These are phyloP conservation scores for Mythimna pallens DNA, from an alignment of 2,888 invertebrate genomes.

Conservation along the genomic window DNA sequence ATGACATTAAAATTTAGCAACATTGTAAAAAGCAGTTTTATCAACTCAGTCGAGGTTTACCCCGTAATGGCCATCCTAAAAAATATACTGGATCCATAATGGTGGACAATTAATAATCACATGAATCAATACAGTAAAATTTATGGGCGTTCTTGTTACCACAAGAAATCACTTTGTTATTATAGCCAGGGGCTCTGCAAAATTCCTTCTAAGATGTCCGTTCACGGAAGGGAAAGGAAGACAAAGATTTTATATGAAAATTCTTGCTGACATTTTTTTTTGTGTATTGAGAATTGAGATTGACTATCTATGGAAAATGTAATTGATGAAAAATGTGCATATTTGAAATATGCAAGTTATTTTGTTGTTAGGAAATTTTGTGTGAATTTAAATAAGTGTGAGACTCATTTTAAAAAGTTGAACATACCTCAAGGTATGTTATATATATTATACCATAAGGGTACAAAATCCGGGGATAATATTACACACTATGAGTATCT, in stretches of 20 bases:
- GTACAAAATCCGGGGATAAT: not conserved
- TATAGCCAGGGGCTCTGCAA: constrained; percentile 55
- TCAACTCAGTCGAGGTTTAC: constrained; percentile 9
- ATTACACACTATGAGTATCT: no score
- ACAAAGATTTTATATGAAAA: constrained; percentile 63
- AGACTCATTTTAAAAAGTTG: not conserved
- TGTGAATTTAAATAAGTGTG: not conserved
- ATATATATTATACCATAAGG: no score
- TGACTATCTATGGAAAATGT: constrained; percentile 9
- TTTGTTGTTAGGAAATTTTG: not conserved
- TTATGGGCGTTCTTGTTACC: constrained; percentile 71
- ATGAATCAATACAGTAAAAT: constrained; percentile 70
- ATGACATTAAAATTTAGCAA: constrained; percentile 38
- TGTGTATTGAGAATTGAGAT: constrained; percentile 24
- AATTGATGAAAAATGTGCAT: constrained; percentile 1
- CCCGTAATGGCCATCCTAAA: constrained; percentile 35
- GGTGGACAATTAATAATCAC: constrained; percentile 65
- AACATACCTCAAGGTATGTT: no score
- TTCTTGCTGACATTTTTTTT: constrained; percentile 51
- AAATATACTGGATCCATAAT: constrained; percentile 44
- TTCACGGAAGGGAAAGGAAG: constrained; percentile 34
- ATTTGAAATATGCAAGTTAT: constrained; percentile 14
- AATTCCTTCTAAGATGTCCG: constrained; percentile 45
- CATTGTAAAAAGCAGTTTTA: constrained; percentile 42
- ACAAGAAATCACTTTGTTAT: constrained; percentile 63